Conservation (phyloP, 2,113 vertebrate genomes). For the Pterocles gutturalis region DNA sequence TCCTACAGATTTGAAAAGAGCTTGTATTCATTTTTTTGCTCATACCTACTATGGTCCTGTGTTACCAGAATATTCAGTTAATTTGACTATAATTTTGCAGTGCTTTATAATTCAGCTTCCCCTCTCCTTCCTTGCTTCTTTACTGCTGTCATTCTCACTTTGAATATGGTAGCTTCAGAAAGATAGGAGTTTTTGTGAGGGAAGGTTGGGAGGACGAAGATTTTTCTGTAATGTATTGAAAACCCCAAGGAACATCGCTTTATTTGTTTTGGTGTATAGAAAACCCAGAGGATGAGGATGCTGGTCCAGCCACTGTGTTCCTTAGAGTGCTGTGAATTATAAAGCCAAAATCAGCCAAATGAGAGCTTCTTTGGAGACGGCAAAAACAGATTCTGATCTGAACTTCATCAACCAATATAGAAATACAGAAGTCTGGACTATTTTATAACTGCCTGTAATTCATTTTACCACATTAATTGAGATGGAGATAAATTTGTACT, state of each 20-base stretch:
- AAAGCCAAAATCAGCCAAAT: not conserved
- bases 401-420: not conserved
- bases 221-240: not conserved
- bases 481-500: not conserved
- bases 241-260: not conserved
- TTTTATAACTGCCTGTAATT: not conserved
- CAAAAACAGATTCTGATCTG: not conserved
- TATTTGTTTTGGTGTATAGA: not conserved
- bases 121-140: not conserved
- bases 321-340: not conserved
- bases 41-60: not conserved
- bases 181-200: not conserved
- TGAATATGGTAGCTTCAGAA: not conserved
- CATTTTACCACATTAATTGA: conserved; percentile 11
- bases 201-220: not conserved
- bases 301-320: not conserved
- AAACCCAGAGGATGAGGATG: not conserved
- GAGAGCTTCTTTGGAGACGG: not conserved
- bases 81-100: not conserved
- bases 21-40: not conserved
- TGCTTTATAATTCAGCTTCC: not conserved
- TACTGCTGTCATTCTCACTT: not conserved
- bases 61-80: not conserved
- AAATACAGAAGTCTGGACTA: not conserved
- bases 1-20: not conserved